A percentile compares a stretch with the other conserved stretches of the same genome.
Conservation (phyloP, 1,140 invertebrate genomes). For the Phymorhynchus buccinoides region DNA sequence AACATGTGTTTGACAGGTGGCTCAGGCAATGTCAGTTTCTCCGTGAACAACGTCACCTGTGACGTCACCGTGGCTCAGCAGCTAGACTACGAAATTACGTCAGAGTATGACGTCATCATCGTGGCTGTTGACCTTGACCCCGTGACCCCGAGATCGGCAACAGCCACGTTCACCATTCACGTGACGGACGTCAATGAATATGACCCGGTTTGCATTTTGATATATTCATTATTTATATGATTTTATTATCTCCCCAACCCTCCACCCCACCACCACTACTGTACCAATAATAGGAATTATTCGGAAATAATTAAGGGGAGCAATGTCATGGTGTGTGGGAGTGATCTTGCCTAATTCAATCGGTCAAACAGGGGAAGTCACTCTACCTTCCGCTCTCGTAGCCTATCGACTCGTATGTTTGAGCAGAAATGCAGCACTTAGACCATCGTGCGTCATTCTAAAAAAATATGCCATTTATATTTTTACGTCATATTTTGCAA, state of each 20-base stretch:
- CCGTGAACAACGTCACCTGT: neutral
- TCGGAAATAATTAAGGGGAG: no score
- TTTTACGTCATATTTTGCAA: no score
- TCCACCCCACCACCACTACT: no score
- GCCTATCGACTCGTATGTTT: no score
- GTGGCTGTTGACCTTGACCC: neutral
- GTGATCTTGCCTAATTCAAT: no score
- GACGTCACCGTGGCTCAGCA: neutral
- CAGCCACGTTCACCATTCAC: neutral
- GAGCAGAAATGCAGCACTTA: no score
- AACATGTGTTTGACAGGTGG: neutral
- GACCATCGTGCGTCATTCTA: no score
- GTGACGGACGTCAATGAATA: neutral
- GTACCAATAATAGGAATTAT: no score
- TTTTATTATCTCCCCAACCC: neutral
- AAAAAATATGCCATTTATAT: no score
- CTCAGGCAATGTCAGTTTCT: neutral
- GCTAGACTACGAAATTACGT: neutral
- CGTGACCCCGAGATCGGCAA: neutral
- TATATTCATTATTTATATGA: neutral
- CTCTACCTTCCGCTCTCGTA: no score
- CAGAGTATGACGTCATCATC: neutral
- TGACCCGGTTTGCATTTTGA: neutral
- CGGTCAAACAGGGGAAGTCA: no score
- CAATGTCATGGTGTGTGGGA: no score